A percentile compares a stretch with the other conserved stretches of the same genome.
These are phyloP conservation scores for Tiliacea aurago DNA, from an alignment of 2,888 invertebrate species.

Conservation along the genomic window DNA sequence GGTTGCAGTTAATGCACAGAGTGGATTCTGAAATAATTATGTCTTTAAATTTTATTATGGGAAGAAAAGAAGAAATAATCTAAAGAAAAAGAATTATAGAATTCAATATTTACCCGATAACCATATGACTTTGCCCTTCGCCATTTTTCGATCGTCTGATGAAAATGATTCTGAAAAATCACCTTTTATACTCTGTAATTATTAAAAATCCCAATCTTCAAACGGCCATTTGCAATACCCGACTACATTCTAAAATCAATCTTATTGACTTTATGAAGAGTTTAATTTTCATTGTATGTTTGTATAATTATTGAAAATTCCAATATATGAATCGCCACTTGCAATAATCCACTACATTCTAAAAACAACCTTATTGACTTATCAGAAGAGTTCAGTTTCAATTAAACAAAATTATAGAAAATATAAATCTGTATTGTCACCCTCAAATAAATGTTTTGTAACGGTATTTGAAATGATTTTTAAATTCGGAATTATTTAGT, in stretches of 20 bases:
- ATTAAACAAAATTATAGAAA: neutral
- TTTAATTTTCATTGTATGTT: neutral
- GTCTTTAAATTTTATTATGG: no score
- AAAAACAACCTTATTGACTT: neutral
- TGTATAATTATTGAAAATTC: neutral
- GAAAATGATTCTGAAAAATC: neutral
- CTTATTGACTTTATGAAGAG: rapidly evolving
- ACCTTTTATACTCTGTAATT: constrained; percentile 68
- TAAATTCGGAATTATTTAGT: constrained; percentile 47
- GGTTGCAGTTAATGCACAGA: neutral
- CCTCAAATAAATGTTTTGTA: constrained; percentile 50
- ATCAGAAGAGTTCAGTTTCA: rapidly evolving
- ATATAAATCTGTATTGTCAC: constrained; percentile 12
- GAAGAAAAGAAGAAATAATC: neutral
- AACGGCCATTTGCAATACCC: constrained; percentile 12
- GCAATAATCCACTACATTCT: neutral
- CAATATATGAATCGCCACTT: constrained; percentile 1
- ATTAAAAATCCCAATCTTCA: neutral
- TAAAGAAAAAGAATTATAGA: neutral
- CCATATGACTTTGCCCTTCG: constrained; percentile 82
- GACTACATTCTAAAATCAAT: constrained; percentile 10
- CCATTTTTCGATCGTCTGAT: constrained; percentile 83
- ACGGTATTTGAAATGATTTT: constrained; percentile 53
- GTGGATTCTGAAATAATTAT: neutral
- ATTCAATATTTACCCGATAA: constrained; percentile 76